Percentiles rank a stretch among this genome's conserved stretches.
Conservation (phyloP, 2,888 invertebrate genomes). For the Smittia aterrima region DNA sequence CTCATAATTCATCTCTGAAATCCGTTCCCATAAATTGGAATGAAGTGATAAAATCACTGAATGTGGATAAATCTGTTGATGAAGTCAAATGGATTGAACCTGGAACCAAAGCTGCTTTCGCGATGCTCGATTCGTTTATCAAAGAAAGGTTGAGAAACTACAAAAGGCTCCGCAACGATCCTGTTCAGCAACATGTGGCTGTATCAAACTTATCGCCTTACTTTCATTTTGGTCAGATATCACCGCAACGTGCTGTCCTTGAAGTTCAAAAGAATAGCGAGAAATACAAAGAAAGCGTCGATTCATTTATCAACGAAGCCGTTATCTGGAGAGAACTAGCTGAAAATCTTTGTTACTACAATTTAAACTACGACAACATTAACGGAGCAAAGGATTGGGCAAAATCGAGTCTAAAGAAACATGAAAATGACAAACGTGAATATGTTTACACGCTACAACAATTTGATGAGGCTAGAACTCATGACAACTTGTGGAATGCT, state of each 20-base stretch:
- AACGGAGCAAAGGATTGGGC: conserved; percentile 81
- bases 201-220: conserved; percentile 85
- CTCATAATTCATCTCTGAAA: conserved; percentile 56
- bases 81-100: conserved; percentile 77
- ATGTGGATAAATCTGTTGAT: conserved; percentile 69
- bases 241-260: conserved; percentile 76
- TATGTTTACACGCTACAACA: conserved; percentile 71
- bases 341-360: conserved; percentile 89
- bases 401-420: conserved; percentile 69
- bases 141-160: conserved; percentile 66
- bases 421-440: conserved; percentile 73
- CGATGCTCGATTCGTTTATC: conserved; percentile 67
- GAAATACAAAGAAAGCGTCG: conserved; percentile 67
- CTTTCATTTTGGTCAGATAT: conserved; percentile 89
- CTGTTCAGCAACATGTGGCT: conserved; percentile 61
- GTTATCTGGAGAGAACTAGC: conserved; percentile 81
- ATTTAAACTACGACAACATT: conserved; percentile 76
- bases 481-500: conserved; percentile 89
- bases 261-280: conserved; percentile 65
- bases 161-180: conserved; percentile 74
- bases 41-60: conserved; percentile 61
- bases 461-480: conserved; percentile 69
- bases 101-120: conserved; percentile 69
- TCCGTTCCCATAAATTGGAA: conserved; percentile 68
- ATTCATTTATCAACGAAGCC: conserved; percentile 79